These are phyloP conservation scores for crab-eating macaque (Macaca fascicularis) DNA, from an alignment of 2,113 vertebrate species.

Conservation along the genomic window DNA sequence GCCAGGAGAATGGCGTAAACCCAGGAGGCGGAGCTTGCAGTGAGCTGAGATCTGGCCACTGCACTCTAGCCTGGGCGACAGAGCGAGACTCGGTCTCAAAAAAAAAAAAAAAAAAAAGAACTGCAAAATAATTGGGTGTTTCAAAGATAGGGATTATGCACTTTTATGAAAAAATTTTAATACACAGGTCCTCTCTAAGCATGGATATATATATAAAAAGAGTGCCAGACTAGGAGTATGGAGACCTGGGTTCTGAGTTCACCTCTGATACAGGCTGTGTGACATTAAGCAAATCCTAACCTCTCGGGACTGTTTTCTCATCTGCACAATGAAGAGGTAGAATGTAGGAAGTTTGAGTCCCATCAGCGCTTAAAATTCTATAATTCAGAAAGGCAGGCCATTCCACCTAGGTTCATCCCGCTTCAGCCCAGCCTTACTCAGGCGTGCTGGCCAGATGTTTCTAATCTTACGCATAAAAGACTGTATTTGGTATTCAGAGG, in stretches of 20 bases:
- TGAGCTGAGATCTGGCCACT: too few relatives aligned
- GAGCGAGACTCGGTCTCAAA: too few relatives aligned
- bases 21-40: too few relatives aligned
- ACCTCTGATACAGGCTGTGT: neutral
- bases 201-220: neutral
- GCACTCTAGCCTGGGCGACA: too few relatives aligned
- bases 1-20: too few relatives aligned
- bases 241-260: neutral
- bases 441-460: constrained; percentile 53
- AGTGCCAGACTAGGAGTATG: neutral
- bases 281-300: neutral
- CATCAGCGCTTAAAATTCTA: neutral
- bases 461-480: constrained; percentile 44
- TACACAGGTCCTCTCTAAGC: neutral
- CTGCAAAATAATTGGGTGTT: neutral
- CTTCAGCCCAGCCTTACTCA: neutral
- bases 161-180: neutral
- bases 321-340: neutral
- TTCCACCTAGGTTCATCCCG: neutral
- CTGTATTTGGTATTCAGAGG: constrained; percentile 29
- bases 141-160: neutral
- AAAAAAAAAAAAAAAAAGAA: neutral
- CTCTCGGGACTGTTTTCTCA: neutral
- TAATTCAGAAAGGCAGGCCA: neutral
- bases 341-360: neutral